Evolutionary conservation across 2,797 vertebrate species (phyloP).

Genomic region (Mus minutoides): DNA sequence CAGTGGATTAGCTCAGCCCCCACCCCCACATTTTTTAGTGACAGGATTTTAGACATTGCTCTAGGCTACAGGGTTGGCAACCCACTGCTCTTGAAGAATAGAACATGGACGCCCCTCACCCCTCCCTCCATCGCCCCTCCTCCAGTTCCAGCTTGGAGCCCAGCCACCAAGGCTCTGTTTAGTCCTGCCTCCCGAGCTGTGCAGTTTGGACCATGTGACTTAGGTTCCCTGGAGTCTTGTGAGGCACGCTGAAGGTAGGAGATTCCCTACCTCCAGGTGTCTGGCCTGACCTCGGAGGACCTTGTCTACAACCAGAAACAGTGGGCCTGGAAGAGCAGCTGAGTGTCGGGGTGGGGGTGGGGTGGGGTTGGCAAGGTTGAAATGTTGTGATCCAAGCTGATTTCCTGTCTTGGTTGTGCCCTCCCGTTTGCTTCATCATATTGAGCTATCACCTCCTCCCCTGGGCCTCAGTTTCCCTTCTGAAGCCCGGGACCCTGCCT

Average conservation of each 20-base stretch:
- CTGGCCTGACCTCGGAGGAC: background rate
- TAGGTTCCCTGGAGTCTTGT: background rate
- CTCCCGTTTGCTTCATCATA: background rate
- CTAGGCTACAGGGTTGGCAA: slow-evolving; percentile 29
- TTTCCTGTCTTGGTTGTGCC: background rate
- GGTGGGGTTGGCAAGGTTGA: background rate
- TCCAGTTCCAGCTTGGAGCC: background rate
- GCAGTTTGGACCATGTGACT: background rate
- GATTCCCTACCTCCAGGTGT: background rate
- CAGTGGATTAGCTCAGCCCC: background rate
- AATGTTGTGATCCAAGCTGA: background rate
- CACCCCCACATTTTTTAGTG: slow-evolving; percentile 71
- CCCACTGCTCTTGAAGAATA: background rate
- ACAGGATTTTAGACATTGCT: slow-evolving; percentile 64
- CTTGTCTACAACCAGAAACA: background rate
- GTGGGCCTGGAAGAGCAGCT: background rate
- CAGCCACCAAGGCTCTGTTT: background rate
- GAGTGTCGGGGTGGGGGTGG: background rate
- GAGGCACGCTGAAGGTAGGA: background rate
- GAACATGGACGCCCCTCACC: background rate
- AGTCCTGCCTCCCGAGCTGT: background rate
- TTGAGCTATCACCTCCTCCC: background rate
- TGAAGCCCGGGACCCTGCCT: background rate
- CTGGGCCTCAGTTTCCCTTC: background rate
- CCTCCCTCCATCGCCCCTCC: background rate